Evolutionary conservation across 2,888 invertebrate species (phyloP).

Genomic region (Helleia helle): DNA sequence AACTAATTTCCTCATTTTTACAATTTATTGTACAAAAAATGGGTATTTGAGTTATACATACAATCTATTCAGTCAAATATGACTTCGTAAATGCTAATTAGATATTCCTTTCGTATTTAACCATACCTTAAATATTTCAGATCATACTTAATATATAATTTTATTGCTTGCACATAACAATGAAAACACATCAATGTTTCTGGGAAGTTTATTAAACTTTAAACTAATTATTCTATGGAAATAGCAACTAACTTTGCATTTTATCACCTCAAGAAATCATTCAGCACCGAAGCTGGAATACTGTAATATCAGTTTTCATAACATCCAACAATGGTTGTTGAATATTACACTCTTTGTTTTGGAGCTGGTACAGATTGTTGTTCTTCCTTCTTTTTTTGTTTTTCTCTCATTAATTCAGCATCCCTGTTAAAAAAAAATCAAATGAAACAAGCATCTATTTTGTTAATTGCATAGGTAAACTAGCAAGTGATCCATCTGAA

Average conservation of each 20-base stretch:
- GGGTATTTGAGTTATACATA: constrained; percentile 46
- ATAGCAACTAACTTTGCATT: constrained; percentile 6
- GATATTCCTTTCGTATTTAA: constrained; percentile 27
- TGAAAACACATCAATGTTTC: constrained; percentile 26
- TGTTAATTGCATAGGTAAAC: too few species aligned
- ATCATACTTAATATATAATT: constrained; percentile 30
- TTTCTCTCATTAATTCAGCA: constrained; percentile 91
- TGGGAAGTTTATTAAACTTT: constrained; percentile 8
- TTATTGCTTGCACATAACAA: constrained; percentile 26
- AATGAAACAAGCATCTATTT: too few species aligned
- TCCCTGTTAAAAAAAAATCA: constrained; percentile 74
- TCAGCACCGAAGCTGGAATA: constrained; percentile 36
- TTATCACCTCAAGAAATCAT: constrained; percentile 26
- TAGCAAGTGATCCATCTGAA: too few species aligned
- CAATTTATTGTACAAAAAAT: constrained; percentile 61
- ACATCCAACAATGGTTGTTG: constrained; percentile 24
- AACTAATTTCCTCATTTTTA: constrained; percentile 29
- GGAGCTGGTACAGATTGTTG: constrained; percentile 37
- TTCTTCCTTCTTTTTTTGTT: constrained; percentile 85
- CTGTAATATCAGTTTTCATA: constrained; percentile 34
- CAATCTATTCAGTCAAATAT: constrained; percentile 60
- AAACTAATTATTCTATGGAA: constrained; percentile 8
- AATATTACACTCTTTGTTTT: constrained; percentile 51
- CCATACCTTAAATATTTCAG: constrained; percentile 31
- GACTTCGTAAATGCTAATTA: constrained; percentile 54